Evolutionary conservation across 2,797 vertebrate species (phyloP), one percentile per base, ranked within the genome.

Genomic region (Lerista edwardsae): DNA sequence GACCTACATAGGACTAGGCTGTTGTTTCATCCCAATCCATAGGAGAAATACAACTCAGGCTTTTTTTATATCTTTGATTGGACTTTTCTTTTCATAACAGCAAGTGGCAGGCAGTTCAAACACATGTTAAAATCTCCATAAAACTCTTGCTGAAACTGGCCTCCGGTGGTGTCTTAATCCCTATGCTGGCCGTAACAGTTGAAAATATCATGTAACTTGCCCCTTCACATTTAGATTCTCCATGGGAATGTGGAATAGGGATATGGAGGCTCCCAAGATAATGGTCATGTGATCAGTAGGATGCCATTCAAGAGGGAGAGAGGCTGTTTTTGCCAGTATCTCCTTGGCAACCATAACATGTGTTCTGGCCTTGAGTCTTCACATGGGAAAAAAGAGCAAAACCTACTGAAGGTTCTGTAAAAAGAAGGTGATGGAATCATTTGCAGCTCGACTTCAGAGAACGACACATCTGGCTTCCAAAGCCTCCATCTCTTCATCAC

Each of bases 401-500:
- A 85, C 65, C 39, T 77, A 75, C 55, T 78, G 84, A 68, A 89
- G 12, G 15, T 10, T 29, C 90, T 84, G 87, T 83, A 75, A 80
- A 85, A 72, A 82, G 77, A 89, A 91, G 72, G 75, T 89, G 79
- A 27, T 59, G 83, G 51, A 88, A 90, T 87, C 76, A 44, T 74
- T 78, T 94, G 83, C 39, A 82, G 75, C 47, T 65, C 64, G 88
- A 75, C 83, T 92, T 89, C 89, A 83, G 85, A 88, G 78, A 90
- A 65, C 25, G 65, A 79, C 6, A 82, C 68, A 47, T 83, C 27
- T 82, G 81, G 65, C 65, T 85, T 87, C 80, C 89, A 92, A 59
- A 90, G 75, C 68, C 55, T 85, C 71, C 31, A 34, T 91, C 71
- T 62, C 86, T 88, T 91, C 85, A 85, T 86, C 84, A 59, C 71